Conservation (phyloP, 2,888 invertebrate genomes). For the Perdita meconis region DNA sequence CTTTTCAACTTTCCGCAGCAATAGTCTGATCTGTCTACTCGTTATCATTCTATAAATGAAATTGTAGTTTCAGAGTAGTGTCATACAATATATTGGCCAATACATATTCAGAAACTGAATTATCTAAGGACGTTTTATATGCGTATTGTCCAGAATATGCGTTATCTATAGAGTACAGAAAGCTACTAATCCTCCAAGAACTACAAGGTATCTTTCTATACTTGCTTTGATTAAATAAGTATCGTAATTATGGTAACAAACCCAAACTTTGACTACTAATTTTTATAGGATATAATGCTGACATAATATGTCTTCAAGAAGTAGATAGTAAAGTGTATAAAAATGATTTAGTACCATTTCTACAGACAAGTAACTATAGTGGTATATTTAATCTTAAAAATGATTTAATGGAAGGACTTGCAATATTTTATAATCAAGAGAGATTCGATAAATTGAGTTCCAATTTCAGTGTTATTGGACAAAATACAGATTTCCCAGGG, state of each 20-base stretch:
- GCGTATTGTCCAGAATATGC: slow-evolving; percentile 94
- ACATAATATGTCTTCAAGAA: slow-evolving; percentile 96
- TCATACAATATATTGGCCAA: slow-evolving; percentile 97
- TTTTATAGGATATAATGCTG: slow-evolving; percentile 92
- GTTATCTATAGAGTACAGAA: slow-evolving; percentile 93
- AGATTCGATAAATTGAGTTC: slow-evolving; percentile 89
- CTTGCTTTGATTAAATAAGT: not conserved
- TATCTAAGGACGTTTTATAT: slow-evolving; percentile 89
- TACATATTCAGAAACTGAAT: slow-evolving; percentile 94
- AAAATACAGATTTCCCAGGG: slow-evolving; percentile 86
- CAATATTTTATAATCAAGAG: slow-evolving; percentile 89
- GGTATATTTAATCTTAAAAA: slow-evolving; percentile 90
- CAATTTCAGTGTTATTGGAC: slow-evolving; percentile 86
- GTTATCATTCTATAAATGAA: not conserved
- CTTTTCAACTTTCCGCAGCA: no score
- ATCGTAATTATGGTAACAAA: not conserved
- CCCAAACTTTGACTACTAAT: slow-evolving; percentile 1
- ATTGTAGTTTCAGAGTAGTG: slow-evolving; percentile 90
- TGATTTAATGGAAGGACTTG: slow-evolving; percentile 91
- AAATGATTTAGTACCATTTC: slow-evolving; percentile 87
- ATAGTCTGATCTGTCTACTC: not conserved
- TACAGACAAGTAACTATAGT: slow-evolving; percentile 86
- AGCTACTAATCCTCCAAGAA: slow-evolving; percentile 94
- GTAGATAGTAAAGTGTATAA: slow-evolving; percentile 93
- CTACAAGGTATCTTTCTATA: slow-evolving; percentile 86